Evolutionary conservation across 2,113 vertebrate species (phyloP).

Genomic region (Pseudois nayaur): DNA sequence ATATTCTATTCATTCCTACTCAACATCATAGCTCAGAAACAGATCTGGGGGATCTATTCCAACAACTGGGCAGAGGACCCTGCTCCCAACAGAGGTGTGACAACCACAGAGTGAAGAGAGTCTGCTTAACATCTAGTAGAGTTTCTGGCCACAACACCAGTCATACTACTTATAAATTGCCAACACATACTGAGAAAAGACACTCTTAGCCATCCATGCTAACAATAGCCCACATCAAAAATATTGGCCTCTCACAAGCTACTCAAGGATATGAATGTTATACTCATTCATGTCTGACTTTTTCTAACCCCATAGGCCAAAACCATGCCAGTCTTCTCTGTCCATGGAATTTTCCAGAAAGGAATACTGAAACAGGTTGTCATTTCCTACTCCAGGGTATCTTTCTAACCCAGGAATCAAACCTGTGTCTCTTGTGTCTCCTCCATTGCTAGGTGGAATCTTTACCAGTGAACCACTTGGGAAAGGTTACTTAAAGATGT

Average conservation of each 20-base stretch:
- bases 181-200: background rate
- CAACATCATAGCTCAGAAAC: background rate
- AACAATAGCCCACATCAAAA: background rate
- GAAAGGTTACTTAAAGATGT: background rate
- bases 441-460: background rate
- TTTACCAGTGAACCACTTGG: background rate
- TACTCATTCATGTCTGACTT: background rate
- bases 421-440: background rate
- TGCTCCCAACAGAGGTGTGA: background rate
- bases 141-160: background rate
- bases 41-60: background rate
- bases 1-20: background rate
- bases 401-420: background rate
- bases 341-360: background rate
- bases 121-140: background rate
- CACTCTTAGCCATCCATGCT: background rate
- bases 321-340: background rate
- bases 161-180: background rate
- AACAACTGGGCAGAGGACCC: background rate
- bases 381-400: background rate
- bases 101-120: background rate
- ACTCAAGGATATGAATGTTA: background rate
- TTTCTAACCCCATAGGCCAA: background rate
- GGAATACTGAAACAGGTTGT: background rate
- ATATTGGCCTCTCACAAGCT: background rate